phyloP scores from a whole-genome alignment of 2,888 invertebrate genomes.

The Syritta pipiens region DNA sequence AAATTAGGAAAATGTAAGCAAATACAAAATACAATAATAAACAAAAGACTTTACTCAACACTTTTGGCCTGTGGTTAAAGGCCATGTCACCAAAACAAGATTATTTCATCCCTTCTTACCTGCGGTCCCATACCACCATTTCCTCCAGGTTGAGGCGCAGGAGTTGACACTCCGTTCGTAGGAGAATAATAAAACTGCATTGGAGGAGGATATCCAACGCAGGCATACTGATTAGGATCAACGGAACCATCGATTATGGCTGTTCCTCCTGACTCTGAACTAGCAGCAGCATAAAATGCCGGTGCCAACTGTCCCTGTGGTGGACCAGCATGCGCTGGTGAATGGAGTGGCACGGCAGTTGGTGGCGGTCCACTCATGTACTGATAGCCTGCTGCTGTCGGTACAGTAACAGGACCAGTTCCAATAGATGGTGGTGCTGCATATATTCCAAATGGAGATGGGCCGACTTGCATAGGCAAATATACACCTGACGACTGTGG shows the following conservation, averaged over 20 bases:
- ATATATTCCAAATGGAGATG: constrained; percentile 72
- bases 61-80: too few relatives aligned
- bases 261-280: constrained; percentile 28
- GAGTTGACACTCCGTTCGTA: constrained; percentile 26
- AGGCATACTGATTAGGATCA: constrained; percentile 68
- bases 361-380: constrained; percentile 65
- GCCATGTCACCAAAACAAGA: too few relatives aligned
- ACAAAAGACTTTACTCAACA: too few relatives aligned
- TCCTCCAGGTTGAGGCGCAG: constrained; percentile 20
- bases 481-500: constrained; percentile 68
- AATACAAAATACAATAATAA: too few relatives aligned
- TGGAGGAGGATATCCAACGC: constrained; percentile 71
- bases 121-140: constrained; percentile 5
- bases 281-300: constrained; percentile 40
- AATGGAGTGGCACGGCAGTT: constrained; percentile 40
- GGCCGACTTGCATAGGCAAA: constrained; percentile 70
- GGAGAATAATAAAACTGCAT: constrained; percentile 71
- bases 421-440: constrained; percentile 68
- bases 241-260: constrained; percentile 54
- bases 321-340: constrained; percentile 49
- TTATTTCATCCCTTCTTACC: too few relatives aligned
- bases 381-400: constrained; percentile 59
- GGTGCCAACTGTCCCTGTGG: constrained; percentile 36
- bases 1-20: too few relatives aligned
- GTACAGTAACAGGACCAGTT: constrained; percentile 49